Evolutionary conservation across 2,888 invertebrate species (phyloP), one percentile per base, ranked within the genome.

Genomic region (Thelaira solivaga): DNA sequence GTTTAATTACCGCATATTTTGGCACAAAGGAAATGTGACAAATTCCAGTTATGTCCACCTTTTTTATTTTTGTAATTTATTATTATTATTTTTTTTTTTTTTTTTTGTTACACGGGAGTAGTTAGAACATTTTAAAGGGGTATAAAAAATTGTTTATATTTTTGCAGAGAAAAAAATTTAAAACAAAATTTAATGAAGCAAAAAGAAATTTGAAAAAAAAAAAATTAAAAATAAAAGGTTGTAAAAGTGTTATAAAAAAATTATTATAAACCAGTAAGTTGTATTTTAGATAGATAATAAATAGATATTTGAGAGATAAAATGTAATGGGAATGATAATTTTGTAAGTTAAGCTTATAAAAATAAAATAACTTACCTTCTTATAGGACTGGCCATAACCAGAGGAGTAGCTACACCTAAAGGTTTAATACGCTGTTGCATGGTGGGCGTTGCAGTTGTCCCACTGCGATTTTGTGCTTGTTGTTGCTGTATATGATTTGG

Each of bases 351-450:
- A 20, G 29, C n/a, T 13, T 13, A 51, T 13, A 7, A 11, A 10
- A 39, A 18, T 24, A 31, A 36, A 16, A n/a, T n/a, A n/a, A 86
- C 90, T 89, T 92, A 96, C 96, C 96, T 95, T 91, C 96, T 91
- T 83, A 96, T 94, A 76, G 96, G 96, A 90, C 95, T 96, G 90
- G 93, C 94, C 91, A 96, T 92, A 7, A 96, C 95, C 68, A 96
- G 91, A 39, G 96, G 96, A 80, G 96, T 96, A 74, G 96, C 95
- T 82, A 96, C 95, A 61, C 96, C 96, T 73, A 96, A 91, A 76
- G 95, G 95, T 89, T 96, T 96, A 86, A 96, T 95, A 85, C 96
- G 91, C 90, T 96, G 96, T 89, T 96, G 96, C 94, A 95, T 95
- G 59, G 96, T 96, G 69, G 95, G 95, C 85, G 95, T 95, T 67